A percentile compares a stretch with the other conserved stretches of the same genome.
These are phyloP conservation scores for Aleiodes leptofemur DNA, from an alignment of 2,888 invertebrate species.

Conservation along the genomic window DNA sequence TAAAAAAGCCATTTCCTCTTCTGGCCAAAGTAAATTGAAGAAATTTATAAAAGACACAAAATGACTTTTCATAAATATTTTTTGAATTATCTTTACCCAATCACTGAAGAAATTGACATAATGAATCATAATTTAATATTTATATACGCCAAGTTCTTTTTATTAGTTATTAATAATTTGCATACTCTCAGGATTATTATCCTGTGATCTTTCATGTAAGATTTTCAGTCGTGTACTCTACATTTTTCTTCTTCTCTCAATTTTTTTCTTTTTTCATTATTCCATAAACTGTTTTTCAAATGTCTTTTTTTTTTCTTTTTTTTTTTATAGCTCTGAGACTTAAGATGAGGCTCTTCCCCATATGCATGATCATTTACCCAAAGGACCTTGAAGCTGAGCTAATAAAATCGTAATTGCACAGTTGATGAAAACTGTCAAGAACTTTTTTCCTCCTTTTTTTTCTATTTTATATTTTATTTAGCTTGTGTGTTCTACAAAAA, in stretches of 20 bases:
- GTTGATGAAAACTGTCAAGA: constrained; percentile 22
- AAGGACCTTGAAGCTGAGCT: constrained; percentile 19
- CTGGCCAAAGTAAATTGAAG: neutral
- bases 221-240: constrained; percentile 16
- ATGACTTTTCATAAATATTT: neutral
- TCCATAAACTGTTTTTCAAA: neutral
- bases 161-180: neutral
- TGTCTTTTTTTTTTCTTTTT: no score
- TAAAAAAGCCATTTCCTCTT: constrained; percentile 23
- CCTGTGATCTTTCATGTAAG: neutral
- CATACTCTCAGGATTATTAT: constrained; percentile 23
- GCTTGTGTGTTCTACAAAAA: constrained; percentile 4
- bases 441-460: neutral
- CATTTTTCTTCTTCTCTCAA: constrained; percentile 5
- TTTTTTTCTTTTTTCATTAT: neutral
- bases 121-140: constrained; percentile 33
- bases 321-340: constrained; percentile 5
- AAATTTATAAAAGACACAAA: neutral
- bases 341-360: constrained; percentile 4
- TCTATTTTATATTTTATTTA: neutral
- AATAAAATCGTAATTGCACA: constrained; percentile 25
- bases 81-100: constrained; percentile 18
- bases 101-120: constrained; percentile 21
- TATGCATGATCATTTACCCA: constrained; percentile 23
- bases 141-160: constrained; percentile 17